Base-by-base conservation (phyloP, 2,888 invertebrate genomes). In the Standfussiana lucernea region DNA sequence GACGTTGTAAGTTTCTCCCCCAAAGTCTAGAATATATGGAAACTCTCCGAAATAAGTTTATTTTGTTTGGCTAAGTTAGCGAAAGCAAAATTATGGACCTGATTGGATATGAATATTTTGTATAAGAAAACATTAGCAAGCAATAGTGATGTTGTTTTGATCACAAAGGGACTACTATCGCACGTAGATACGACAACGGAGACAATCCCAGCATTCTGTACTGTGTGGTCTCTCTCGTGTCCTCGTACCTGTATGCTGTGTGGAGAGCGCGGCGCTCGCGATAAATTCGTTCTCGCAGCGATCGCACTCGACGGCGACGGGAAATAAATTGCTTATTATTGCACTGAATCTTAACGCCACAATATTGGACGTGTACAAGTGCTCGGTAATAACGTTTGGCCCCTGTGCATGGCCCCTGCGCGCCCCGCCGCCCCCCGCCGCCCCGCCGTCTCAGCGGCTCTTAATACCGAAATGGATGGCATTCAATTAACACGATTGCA, bases 401-500 rank as follows among this genome's bases (percentile, higher is more conserved):
- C 42, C 18, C 53, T 10, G 47, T 37, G 53, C 7, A 53, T 21
- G n/a, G 18, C 35, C 32, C 37, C 24, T 37, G 65, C 37, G 37
- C 32, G 6, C 5, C 40, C 8, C 3, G n/a, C 8, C 3, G n/a
- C 2, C 35, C 21, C 35, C 42, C 24, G 10, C 0, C 32, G 7
- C 24, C 18, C 35, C 28, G 3, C 13, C 35, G 53, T 18, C n/a
- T n/a, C 62, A 28, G 50, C 81, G 79, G 87, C 89, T 84, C 89
- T 89, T 90, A 80, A 89, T 88, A 89, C 89, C 84, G 79, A 81
- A 89, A 89, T 89, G 88, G 86, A 89, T 88, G 88, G 83, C 84
- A 89, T 90, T 91, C 90, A 91, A 91, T 92, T 92, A 92, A 88
- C 80, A 78, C 88, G 87, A 87, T 88, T 89, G 86, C 85, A 87